These are phyloP conservation scores for Gracilinanus agilis DNA, from an alignment of 2,113 vertebrate species.

Conservation along the genomic window DNA sequence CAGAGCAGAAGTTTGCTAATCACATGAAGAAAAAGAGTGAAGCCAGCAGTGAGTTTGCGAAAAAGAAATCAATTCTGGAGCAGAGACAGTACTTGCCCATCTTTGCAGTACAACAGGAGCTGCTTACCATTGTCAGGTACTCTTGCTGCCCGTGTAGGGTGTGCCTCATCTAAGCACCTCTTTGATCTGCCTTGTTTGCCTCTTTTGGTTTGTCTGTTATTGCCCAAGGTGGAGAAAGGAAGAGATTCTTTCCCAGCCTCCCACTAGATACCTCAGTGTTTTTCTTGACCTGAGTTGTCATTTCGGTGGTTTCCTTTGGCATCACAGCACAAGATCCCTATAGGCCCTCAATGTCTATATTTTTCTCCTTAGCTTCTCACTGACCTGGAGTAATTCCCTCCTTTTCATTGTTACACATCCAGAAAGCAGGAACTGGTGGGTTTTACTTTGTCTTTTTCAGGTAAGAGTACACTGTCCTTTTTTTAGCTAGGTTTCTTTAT, in stretches of 20 bases:
- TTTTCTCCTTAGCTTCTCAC: neutral
- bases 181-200: neutral
- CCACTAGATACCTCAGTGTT: neutral
- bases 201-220: neutral
- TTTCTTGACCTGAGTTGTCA: neutral
- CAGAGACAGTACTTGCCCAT: conserved; percentile 98
- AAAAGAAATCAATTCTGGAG: conserved; percentile 95
- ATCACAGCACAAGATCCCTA: neutral
- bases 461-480: neutral
- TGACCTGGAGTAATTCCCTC: neutral
- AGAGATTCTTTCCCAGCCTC: neutral
- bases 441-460: neutral
- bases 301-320: neutral
- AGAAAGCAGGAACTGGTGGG: neutral
- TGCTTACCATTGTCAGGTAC: conserved; percentile 97
- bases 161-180: neutral
- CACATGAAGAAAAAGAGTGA: conserved; percentile 97
- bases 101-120: conserved; percentile 96
- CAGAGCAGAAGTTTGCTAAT: conserved; percentile 98
- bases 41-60: conserved; percentile 97
- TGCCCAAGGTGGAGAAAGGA: neutral
- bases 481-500: neutral
- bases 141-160: neutral
- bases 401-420: neutral
- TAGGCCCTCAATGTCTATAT: neutral